phyloP scores from a whole-genome alignment of 1,140 invertebrate genomes.

The Drosophila repleta region DNA sequence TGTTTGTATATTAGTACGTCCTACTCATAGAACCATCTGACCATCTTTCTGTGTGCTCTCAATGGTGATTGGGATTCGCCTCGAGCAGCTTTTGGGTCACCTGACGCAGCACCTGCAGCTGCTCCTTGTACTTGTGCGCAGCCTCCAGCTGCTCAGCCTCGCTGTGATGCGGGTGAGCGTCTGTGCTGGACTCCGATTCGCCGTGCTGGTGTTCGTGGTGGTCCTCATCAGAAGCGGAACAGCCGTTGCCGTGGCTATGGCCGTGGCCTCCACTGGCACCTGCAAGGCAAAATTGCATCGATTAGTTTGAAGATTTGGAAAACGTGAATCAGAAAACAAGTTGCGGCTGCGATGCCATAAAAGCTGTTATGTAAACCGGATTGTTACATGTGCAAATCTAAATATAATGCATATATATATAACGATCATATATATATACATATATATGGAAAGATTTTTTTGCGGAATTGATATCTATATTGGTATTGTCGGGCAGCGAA shows the following conservation, averaged over 20 bases:
- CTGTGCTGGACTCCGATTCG: not conserved
- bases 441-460: not conserved
- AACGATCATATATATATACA: not conserved
- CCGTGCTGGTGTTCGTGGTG: slow-evolving; percentile 51
- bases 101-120: slow-evolving; percentile 63
- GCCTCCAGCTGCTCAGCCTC: slow-evolving; percentile 53
- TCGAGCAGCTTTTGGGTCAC: slow-evolving; percentile 68
- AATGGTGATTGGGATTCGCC: slow-evolving; percentile 45
- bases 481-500: not conserved
- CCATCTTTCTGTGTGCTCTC: no score
- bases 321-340: not conserved
- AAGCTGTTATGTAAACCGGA: not conserved
- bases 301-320: not conserved
- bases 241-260: slow-evolving; percentile 63
- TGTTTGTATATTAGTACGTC: not conserved
- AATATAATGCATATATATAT: not conserved
- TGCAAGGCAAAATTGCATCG: slow-evolving; percentile 40
- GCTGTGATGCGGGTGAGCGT: slow-evolving; percentile 36
- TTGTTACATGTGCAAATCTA: not conserved
- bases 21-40: not conserved
- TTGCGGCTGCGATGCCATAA: not conserved
- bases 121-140: slow-evolving; percentile 69
- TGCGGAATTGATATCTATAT: not conserved
- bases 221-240: slow-evolving; percentile 3
- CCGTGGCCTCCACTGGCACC: slow-evolving; percentile 66